Conservation (phyloP, 30 jellyfish, hydroid and myxozoan species). For the Turritopsis dohrnii region DNA sequence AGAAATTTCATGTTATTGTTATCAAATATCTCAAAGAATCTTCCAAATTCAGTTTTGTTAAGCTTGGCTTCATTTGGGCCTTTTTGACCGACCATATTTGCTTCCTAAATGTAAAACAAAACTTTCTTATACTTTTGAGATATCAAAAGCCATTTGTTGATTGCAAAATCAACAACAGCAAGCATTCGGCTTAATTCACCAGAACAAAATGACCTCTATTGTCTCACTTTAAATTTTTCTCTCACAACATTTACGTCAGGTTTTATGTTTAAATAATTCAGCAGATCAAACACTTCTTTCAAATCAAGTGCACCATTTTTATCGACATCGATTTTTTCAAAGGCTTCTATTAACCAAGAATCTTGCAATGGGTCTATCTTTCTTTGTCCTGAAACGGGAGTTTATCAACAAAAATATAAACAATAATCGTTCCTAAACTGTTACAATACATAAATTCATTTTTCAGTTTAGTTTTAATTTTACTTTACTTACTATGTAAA, state of each 20-base stretch:
- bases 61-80: slow-evolving; percentile 78
- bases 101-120: slow-evolving; percentile 40
- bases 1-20: neutral
- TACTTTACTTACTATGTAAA: too few relatives aligned
- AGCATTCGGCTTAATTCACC: neutral
- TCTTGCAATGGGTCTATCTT: slow-evolving; percentile 9
- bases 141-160: too few relatives aligned
- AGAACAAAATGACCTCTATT: neutral
- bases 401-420: too few relatives aligned
- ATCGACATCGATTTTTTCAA: neutral
- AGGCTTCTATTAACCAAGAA: slow-evolving; percentile 23
- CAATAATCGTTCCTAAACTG: too few relatives aligned
- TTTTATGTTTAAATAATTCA: slow-evolving; percentile 8
- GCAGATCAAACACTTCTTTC: neutral
- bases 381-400: neutral
- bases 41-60: slow-evolving; percentile 75
- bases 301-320: slow-evolving; percentile 16
- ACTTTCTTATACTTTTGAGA: too few relatives aligned
- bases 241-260: neutral
- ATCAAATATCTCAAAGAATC: slow-evolving; percentile 40
- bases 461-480: too few relatives aligned
- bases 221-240: slow-evolving; percentile 2
- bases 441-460: too few relatives aligned
- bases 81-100: slow-evolving; percentile 70
- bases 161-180: neutral